phyloP scores from a whole-genome alignment of 2,888 invertebrate genomes.

The Parelbella ahira region DNA sequence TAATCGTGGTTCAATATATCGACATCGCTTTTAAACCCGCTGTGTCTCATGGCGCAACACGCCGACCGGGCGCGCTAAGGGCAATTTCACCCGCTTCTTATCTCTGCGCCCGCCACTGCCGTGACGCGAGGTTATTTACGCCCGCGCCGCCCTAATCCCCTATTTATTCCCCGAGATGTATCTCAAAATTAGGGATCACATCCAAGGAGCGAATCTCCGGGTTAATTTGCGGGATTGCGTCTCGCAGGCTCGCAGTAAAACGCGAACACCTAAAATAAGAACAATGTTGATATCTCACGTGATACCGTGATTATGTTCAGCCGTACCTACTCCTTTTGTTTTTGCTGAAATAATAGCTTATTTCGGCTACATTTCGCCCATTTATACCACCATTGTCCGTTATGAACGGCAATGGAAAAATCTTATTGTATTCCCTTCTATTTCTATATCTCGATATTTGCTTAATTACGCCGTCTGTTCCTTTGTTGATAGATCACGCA shows the following conservation, averaged over 20 bases:
- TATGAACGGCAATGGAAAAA: constrained; percentile 19
- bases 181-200: constrained; percentile 80
- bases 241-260: constrained; percentile 36
- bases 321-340: constrained; percentile 39
- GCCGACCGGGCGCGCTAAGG: constrained; percentile 37
- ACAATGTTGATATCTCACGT: constrained; percentile 47
- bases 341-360: constrained; percentile 39
- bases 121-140: constrained; percentile 77
- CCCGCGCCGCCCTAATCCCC: constrained; percentile 73
- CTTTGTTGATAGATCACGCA: constrained; percentile 22
- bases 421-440: constrained; percentile 14
- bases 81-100: constrained; percentile 68
- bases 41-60: constrained; percentile 47
- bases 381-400: constrained; percentile 10
- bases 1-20: no score
- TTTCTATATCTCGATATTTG: constrained; percentile 16
- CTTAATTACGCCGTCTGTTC: constrained; percentile 20
- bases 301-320: constrained; percentile 42
- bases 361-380: constrained; percentile 28
- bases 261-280: constrained; percentile 42
- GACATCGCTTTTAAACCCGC: no score
- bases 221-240: constrained; percentile 67
- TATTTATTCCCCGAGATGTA: constrained; percentile 78
- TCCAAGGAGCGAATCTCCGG: constrained; percentile 49
- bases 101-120: constrained; percentile 53